Conservation (phyloP, 2,797 vertebrate genomes). For the Notamacropus eugenii region DNA sequence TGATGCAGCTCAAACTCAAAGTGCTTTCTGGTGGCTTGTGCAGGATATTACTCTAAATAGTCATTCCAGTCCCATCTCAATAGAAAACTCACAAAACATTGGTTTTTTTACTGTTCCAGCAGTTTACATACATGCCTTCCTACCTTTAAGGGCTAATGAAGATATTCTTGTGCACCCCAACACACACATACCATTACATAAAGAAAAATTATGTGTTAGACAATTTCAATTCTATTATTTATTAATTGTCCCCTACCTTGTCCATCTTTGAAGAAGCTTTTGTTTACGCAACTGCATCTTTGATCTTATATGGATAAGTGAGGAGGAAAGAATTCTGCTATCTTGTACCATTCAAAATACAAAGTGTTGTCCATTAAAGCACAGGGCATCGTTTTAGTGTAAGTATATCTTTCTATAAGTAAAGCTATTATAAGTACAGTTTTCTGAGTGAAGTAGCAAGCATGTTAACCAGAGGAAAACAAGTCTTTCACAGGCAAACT, state of each 20-base stretch:
- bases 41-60: neutral
- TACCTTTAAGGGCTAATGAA: neutral
- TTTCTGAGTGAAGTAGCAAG: neutral
- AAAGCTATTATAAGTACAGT: neutral
- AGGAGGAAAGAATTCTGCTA: neutral
- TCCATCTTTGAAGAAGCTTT: neutral
- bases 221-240: neutral
- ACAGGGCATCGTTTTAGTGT: neutral
- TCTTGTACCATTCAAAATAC: neutral
- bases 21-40: neutral
- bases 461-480: neutral
- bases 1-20: neutral
- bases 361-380: neutral
- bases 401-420: neutral
- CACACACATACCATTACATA: neutral
- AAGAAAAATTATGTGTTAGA: neutral
- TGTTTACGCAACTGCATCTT: neutral
- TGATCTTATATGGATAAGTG: neutral
- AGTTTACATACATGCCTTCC: neutral
- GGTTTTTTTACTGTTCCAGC: neutral
- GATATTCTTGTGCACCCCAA: neutral
- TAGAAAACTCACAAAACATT: neutral
- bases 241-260: neutral
- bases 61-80: neutral
- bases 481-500: neutral